Evolutionary conservation across 2,888 invertebrate genomes (phyloP).

Genomic region (Blomia tropicalis): DNA sequence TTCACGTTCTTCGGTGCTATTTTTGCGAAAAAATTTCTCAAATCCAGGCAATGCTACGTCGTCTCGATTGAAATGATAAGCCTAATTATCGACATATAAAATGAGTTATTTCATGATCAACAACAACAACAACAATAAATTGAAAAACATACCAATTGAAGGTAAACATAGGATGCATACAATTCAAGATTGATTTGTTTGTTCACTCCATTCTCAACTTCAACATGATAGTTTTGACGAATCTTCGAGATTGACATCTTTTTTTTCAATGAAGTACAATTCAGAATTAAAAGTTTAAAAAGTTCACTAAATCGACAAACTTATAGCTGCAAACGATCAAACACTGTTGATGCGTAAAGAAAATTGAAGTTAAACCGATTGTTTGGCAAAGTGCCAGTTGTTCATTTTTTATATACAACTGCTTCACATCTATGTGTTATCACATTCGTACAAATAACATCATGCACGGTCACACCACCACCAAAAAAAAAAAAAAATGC

Average conservation of each 20-base stretch:
- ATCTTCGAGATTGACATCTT: slow-evolving; percentile 18
- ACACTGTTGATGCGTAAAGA: slow-evolving; percentile 12
- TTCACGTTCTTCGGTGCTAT: slow-evolving; percentile 61
- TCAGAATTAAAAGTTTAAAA: not conserved
- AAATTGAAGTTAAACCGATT: not conserved
- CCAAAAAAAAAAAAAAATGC: too few relatives aligned
- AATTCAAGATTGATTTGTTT: slow-evolving; percentile 51
- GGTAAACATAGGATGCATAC: slow-evolving; percentile 53
- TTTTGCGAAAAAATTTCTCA: slow-evolving; percentile 52
- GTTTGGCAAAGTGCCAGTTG: too few relatives aligned
- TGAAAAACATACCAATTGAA: slow-evolving; percentile 49
- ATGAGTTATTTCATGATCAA: not conserved
- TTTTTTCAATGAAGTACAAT: too few relatives aligned
- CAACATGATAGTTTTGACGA: slow-evolving; percentile 49
- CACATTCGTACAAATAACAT: too few relatives aligned
- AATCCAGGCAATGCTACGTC: slow-evolving; percentile 58
- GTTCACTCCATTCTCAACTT: slow-evolving; percentile 50
- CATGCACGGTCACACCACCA: too few relatives aligned
- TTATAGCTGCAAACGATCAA: not conserved
- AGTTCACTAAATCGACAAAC: not conserved
- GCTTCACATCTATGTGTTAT: too few relatives aligned
- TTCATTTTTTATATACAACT: too few relatives aligned
- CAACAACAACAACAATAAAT: slow-evolving; percentile 30
- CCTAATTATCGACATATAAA: slow-evolving; percentile 38
- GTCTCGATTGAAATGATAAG: slow-evolving; percentile 61